Evolutionary conservation across 2,113 vertebrate species (phyloP).

Genomic region (Pogonocichla stellata): DNA sequence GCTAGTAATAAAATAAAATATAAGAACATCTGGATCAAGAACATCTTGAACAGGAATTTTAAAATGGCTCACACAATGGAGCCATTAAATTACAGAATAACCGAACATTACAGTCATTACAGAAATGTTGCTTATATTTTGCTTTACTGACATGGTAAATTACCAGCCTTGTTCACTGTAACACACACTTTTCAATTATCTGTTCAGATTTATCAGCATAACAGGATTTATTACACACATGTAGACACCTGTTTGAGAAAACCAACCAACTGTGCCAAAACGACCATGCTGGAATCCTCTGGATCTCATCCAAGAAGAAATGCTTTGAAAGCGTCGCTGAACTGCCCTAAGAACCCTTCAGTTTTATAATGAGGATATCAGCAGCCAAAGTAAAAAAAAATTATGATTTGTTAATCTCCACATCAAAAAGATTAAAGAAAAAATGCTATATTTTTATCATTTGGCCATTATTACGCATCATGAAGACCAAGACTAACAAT

Average conservation of each 20-base stretch:
- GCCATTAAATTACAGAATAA: background rate
- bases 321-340: rapidly evolving
- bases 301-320: slow-evolving; percentile 21
- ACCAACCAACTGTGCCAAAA: background rate
- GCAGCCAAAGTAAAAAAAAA: background rate
- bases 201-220: background rate
- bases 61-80: background rate
- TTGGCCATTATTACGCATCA: background rate
- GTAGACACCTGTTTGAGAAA: slow-evolving; percentile 16
- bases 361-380: background rate
- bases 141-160: background rate
- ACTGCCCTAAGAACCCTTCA: background rate
- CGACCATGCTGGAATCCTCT: background rate
- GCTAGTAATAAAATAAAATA: background rate
- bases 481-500: background rate
- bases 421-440: background rate
- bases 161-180: background rate
- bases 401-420: background rate
- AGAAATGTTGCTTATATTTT: background rate
- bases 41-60: background rate
- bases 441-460: background rate
- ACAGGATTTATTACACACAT: background rate
- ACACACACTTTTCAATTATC: background rate
- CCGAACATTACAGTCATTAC: background rate
- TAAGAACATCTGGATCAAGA: background rate